Base-by-base conservation (phyloP, 2,113 vertebrate species). In the Hyaena hyaena region DNA sequence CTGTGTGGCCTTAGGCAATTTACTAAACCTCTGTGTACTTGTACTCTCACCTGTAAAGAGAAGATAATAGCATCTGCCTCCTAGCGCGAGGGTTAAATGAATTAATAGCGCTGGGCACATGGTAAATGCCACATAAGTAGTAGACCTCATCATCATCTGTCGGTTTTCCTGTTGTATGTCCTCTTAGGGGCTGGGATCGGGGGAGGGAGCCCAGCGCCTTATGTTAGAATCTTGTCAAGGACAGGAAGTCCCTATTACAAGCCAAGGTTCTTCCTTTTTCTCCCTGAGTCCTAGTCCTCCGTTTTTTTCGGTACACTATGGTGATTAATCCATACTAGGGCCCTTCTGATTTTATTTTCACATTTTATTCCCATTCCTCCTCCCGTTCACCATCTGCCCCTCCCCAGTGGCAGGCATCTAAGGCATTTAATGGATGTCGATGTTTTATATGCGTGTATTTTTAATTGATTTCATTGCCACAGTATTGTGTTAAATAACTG, bases 151-250 rank as follows among this genome's bases (percentile, higher is more conserved):
- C 65, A n/a, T 55, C 43, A 48, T 74, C 58, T 39, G 48, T 39
- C 77, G 65, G 0, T 53, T 91, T 95, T 88, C 48, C 66, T 90
- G 74, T 55, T 86, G 17, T 53, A 26, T 76, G 43, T 86, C 53
- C 77, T 96, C 50, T 85, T 88, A 12, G 79, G 61, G 86, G 73
- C 39, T 91, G 53, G 45, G 28, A n/a, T 92, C 86, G 65, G 43
- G 23, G 43, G 66, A 65, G 26, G 39, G 77, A 95, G 2, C 39
- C n/a, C 65, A 63, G 19, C 74, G 73, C 45, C 53, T 97, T 89
- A 66, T 88, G 92, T 96, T 91, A 95, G 71, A 77, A 84, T 96
- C 65, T 96, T 85, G 73, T 93, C 61, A 79, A 88, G 66, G 86
- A 94, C 48, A 79, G 2, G 55, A 86, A 68, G 39, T 93, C 31